These are phyloP conservation scores for Hipparchia semele DNA, from an alignment of 2,888 invertebrate species.

Conservation along the genomic window DNA sequence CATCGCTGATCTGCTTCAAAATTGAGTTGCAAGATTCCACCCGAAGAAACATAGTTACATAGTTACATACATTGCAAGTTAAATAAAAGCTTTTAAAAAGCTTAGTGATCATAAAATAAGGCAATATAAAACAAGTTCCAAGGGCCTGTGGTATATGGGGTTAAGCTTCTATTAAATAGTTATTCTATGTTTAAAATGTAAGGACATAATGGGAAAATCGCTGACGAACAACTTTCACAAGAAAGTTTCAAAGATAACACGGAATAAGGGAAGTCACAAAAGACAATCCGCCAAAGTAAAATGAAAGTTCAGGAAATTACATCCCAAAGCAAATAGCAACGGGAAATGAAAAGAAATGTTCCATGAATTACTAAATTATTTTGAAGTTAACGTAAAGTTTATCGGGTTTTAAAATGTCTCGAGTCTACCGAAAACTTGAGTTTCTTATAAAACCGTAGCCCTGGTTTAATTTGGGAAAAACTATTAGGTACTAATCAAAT, in stretches of 20 bases:
- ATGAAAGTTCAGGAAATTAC: background rate
- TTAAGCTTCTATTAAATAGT: too few relatives aligned
- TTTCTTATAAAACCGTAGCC: background rate
- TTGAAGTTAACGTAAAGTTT: background rate
- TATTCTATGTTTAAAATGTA: background rate
- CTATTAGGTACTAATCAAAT: too few relatives aligned
- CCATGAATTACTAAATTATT: background rate
- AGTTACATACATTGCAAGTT: too few relatives aligned
- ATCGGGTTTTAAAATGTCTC: background rate
- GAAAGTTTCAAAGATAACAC: conserved; percentile 1
- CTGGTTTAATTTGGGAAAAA: too few relatives aligned
- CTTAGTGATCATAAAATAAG: too few relatives aligned
- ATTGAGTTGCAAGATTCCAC: too few relatives aligned
- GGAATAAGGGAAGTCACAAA: background rate
- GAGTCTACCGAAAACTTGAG: too few relatives aligned
- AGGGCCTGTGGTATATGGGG: too few relatives aligned
- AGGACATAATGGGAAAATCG: background rate
- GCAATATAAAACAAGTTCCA: too few relatives aligned
- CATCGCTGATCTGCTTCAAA: too few relatives aligned
- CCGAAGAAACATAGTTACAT: too few relatives aligned
- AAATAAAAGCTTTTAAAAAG: too few relatives aligned
- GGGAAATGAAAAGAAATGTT: background rate
- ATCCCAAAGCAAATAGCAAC: background rate
- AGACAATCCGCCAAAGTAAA: background rate
- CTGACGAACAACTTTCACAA: conserved; percentile 1